These are phyloP conservation scores for Geodia barretti DNA, from an alignment of 37 sponge, comb jelly and placozoan species.

Conservation along the genomic window DNA sequence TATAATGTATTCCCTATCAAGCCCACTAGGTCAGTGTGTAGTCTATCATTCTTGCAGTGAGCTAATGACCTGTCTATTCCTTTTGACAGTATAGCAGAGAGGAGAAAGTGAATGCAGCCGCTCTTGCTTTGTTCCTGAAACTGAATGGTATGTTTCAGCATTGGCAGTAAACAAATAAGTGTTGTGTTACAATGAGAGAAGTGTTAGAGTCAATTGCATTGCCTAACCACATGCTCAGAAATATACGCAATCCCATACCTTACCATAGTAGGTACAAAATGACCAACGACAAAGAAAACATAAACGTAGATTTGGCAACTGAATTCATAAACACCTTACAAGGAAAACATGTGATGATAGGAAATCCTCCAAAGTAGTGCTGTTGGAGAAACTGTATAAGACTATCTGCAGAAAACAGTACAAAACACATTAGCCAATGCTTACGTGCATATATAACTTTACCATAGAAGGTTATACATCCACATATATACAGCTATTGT, in stretches of 20 bases:
- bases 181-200: not conserved
- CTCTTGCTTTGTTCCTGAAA: constrained; percentile 17
- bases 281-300: too few relatives aligned
- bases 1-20: too few relatives aligned
- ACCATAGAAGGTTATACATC: not conserved
- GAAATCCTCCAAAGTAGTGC: not conserved
- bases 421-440: not conserved
- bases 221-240: too few relatives aligned
- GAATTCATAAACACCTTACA: not conserved
- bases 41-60: too few relatives aligned
- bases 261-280: too few relatives aligned
- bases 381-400: constrained; percentile 1
- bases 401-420: not conserved
- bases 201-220: too few relatives aligned
- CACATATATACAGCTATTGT: not conserved
- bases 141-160: too few relatives aligned
- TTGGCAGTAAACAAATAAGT: not conserved
- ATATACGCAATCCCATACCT: too few relatives aligned
- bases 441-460: not conserved
- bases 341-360: not conserved
- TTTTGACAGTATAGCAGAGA: constrained; percentile 62
- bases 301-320: too few relatives aligned
- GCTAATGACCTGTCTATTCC: constrained; percentile 53
- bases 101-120: constrained; percentile 69
- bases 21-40: too few relatives aligned